Conservation (phyloP, 1,140 invertebrate genomes). For the Formica selysi region DNA sequence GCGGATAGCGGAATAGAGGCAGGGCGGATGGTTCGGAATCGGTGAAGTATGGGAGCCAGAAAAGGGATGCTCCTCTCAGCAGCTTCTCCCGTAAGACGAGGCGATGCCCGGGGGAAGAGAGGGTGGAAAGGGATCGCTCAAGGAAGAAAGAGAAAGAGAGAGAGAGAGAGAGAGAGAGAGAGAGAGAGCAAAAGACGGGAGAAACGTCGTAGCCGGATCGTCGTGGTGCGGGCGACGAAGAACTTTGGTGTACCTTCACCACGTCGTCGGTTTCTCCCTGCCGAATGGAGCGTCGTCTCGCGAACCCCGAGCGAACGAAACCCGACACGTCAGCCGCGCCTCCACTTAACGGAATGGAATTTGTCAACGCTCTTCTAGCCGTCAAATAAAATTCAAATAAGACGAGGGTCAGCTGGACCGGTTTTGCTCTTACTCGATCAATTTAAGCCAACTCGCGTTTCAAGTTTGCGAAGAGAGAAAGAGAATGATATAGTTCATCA, state of each 20-base stretch:
- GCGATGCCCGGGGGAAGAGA: slow-evolving; percentile 22
- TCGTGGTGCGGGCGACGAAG: slow-evolving; percentile 17
- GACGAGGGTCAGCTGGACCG: slow-evolving; percentile 66
- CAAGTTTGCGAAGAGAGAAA: too few relatives aligned
- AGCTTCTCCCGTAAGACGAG: slow-evolving; percentile 58
- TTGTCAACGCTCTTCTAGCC: slow-evolving; percentile 74
- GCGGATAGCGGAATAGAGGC: slow-evolving; percentile 7
- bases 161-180: slow-evolving; percentile 5
- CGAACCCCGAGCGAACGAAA: slow-evolving; percentile 67
- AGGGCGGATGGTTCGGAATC: slow-evolving; percentile 42
- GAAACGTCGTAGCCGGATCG: slow-evolving; percentile 17
- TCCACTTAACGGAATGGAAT: slow-evolving; percentile 79
- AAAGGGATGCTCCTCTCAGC: slow-evolving; percentile 73
- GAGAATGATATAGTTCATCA: background rate
- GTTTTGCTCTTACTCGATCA: slow-evolving; percentile 38
- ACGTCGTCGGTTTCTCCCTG: slow-evolving; percentile 63
- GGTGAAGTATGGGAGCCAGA: slow-evolving; percentile 66
- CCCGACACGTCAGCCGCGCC: slow-evolving; percentile 72
- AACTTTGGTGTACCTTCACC: slow-evolving; percentile 63
- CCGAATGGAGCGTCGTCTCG: slow-evolving; percentile 63
- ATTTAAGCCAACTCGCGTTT: slow-evolving; percentile 40
- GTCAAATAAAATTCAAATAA: slow-evolving; percentile 79
- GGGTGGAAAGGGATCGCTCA: slow-evolving; percentile 15
- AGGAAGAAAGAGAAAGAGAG: background rate
- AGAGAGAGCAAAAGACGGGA: slow-evolving; percentile 14